phyloP scores from a whole-genome alignment of 2,888 invertebrate genomes.

The Cactoblastis cactorum region DNA sequence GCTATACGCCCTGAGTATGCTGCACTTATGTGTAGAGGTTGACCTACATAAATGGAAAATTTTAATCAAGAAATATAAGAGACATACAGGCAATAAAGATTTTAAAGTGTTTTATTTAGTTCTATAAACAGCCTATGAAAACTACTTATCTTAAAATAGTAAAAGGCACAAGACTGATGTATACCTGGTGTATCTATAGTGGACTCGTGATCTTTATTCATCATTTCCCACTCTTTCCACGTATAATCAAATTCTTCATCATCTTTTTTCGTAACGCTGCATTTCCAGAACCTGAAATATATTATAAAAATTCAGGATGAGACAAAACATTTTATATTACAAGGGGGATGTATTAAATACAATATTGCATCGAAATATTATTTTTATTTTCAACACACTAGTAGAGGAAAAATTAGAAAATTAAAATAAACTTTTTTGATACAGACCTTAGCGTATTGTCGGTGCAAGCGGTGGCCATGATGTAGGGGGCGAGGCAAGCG shows the following conservation, averaged over 20 bases:
- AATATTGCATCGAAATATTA: no score
- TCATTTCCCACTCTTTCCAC: constrained; percentile 95
- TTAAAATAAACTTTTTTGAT: constrained; percentile 12
- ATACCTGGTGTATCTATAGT: constrained; percentile 86
- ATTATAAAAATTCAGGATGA: no score
- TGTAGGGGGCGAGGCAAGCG: constrained; percentile 98
- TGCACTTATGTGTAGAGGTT: constrained; percentile 95
- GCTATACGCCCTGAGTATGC: constrained; percentile 99
- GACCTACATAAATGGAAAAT: no score
- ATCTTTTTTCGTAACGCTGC: constrained; percentile 80
- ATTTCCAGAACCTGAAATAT: constrained; percentile 91
- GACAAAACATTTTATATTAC: no score
- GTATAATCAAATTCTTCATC: constrained; percentile 79
- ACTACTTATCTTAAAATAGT: no score
- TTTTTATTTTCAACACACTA: no score
- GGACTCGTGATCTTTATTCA: constrained; percentile 83
- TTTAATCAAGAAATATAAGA: constrained; percentile 27
- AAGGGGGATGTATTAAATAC: no score
- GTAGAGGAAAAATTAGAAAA: no score
- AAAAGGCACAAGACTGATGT: no score
- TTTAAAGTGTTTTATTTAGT: no score
- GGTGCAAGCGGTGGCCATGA: constrained; percentile 96
- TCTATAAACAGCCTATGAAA: constrained; percentile 39
- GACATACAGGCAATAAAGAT: background rate
- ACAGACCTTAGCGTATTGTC: constrained; percentile 92